phyloP scores from a whole-genome alignment of 2,797 vertebrate genomes.

The Acropternis orthonyx region DNA sequence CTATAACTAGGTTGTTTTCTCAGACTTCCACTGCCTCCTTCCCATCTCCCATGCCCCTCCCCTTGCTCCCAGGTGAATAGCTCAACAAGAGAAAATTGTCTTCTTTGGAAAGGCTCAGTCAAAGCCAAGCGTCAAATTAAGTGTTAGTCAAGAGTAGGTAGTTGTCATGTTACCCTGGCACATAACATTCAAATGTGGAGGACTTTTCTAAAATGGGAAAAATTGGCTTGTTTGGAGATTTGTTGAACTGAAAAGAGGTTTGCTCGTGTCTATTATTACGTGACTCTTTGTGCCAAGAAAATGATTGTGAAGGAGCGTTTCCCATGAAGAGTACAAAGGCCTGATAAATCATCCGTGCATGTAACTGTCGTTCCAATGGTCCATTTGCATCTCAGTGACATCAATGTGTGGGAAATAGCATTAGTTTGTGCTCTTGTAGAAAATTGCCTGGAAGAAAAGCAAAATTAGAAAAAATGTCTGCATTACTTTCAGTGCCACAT shows the following conservation, averaged over 20 bases:
- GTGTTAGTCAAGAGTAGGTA: not conserved
- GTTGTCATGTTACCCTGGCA: not conserved
- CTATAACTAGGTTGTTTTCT: not conserved
- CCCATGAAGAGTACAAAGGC: not conserved
- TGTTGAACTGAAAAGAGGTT: not conserved
- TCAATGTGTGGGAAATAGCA: not conserved
- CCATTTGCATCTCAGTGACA: not conserved
- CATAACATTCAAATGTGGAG: not conserved
- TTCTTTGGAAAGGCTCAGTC: not conserved
- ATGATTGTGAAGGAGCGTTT: not conserved
- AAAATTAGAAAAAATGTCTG: not conserved
- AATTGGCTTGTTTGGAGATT: not conserved
- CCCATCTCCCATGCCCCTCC: not conserved
- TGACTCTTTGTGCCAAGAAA: not conserved
- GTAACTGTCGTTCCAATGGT: not conserved
- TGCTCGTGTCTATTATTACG: not conserved
- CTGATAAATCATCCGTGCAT: not conserved
- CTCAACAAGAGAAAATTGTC: not conserved
- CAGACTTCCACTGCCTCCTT: not conserved
- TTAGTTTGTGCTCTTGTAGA: not conserved
- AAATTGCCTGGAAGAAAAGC: not conserved
- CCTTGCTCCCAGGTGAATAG: not conserved
- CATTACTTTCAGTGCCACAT: not conserved
- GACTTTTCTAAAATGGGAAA: not conserved
- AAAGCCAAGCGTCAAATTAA: not conserved